phyloP scores from a whole-genome alignment of 1,140 invertebrate genomes.

The Lepidurus arcticus region DNA sequence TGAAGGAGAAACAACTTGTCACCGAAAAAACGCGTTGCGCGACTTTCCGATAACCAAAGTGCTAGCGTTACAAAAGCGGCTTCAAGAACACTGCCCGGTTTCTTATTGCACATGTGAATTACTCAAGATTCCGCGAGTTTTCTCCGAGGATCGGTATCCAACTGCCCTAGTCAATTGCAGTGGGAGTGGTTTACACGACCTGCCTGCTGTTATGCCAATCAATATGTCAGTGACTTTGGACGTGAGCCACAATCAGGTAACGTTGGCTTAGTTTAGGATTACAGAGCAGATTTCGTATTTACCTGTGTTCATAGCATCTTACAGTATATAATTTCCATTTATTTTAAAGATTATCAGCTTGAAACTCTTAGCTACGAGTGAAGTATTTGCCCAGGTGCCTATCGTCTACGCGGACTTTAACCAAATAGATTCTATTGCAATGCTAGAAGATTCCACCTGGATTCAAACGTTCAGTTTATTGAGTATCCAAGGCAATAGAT shows the following conservation, averaged over 20 bases:
- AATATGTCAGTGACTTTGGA: constrained; percentile 1
- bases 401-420: constrained; percentile 74
- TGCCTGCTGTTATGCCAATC: constrained; percentile 6
- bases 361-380: constrained; percentile 57
- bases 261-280: background rate
- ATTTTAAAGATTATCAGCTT: constrained; percentile 55
- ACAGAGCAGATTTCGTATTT: too few species aligned
- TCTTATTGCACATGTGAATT: background rate
- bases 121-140: background rate
- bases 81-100: background rate
- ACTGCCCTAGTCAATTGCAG: constrained; percentile 10
- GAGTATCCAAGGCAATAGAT: constrained; percentile 62
- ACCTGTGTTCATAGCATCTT: background rate
- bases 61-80: background rate
- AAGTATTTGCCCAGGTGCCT: constrained; percentile 56
- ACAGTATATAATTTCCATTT: constrained; percentile 26
- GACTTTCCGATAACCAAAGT: constrained; percentile 6
- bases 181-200: background rate
- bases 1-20: background rate
- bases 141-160: background rate
- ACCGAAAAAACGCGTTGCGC: background rate
- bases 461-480: constrained; percentile 65
- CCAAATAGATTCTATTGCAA: constrained; percentile 58
- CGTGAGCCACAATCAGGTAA: background rate
- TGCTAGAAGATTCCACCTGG: constrained; percentile 69